Evolutionary conservation across 1,140 invertebrate genomes (phyloP), one percentile per base, ranked within the genome.

Genomic region (Zaprionus davidi): DNA sequence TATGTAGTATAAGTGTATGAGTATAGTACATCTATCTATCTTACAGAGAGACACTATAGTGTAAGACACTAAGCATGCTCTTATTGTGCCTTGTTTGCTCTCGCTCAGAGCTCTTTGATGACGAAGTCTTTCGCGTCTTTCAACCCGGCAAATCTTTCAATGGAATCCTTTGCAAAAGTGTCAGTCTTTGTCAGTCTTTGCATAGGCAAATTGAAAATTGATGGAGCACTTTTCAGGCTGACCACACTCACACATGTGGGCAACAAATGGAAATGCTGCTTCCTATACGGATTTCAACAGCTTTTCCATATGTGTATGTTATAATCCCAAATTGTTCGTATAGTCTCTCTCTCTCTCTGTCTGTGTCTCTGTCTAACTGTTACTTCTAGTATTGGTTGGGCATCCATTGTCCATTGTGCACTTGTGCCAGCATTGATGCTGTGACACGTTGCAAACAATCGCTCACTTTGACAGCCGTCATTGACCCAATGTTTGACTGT

Each of bases 381-480:
- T 22, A 36, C 13, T 34, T 11, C 24, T 20, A 5, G 17, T 41
- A 38, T 31, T 31, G 17, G 28, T 17, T 34, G 31, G 11, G 31
- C 31, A 34, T 44, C 15, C 6, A n/a, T n/a, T n/a, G n/a, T 46
- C 15, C 41, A 17, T 55, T 80, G 65, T 75, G 73, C 83, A 79
- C 80, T 87, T 76, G 79, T 76, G 36, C 26, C 17, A 53, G 65
- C 71, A 82, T 88, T 83, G 83, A 83, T 88, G 83, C 81, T 53
- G 49, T 66, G 78, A 88, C 83, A 87, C 84, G 80, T 83, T 60
- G 46, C 64, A 41, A 78, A 88, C 84, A 87, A 87, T 87, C 84
- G 81, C 71, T 87, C 84, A 87, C 83, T 88, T 88, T 83, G 84
- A 88, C 81, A 81, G 74, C 68, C 83, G 65, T 41, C 46, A 34